Base-by-base conservation (phyloP, 2,888 invertebrate species). In the Taphrorychus bicolor region DNA sequence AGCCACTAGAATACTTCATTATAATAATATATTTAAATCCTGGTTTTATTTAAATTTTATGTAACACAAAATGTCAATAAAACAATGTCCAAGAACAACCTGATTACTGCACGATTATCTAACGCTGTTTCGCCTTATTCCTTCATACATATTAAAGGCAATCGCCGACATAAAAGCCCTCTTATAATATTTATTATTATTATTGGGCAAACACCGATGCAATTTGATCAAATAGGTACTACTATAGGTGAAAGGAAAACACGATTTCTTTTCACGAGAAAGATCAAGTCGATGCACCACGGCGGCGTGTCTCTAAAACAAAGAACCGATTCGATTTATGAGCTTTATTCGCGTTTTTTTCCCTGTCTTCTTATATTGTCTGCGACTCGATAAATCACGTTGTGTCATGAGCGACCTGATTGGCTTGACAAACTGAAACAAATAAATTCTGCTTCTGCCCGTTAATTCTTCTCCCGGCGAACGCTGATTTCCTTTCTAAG, bases 381-480 rank as follows among this genome's bases (percentile, higher is more conserved):
- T 53, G 19, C 22, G 21, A 52, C 51, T n/a, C 62, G 23, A 68
- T 68, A 59, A 68, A 68, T 68, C 68, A 63, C 45, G 42, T 19
- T 40, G 53, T 56, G 63, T 63, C 68, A 59, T 63, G 49, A 54
- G 17, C 53, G 63, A 62, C 59, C 61, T 63, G 67, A 67, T 67
- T 67, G 67, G 45, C 62, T 63, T 59, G 62, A 68, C 63, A 68
- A 63, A 68, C 68, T 59, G 59, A 63, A 63, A 54, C 59, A 68
- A 63, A 68, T 68, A 68, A 68, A 68, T 68, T 59, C 59, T 59
- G 59, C 54, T 63, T 24, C 49, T 48, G 16, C 59, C 52, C 59
- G 19, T 59, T 68, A 63, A 68, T 68, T 59, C 68, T 63, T 59
- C 52, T 42, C 49, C 16, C 24, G 32, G 24, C 54, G 40, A 52